Conservation (phyloP, 64 coral and sea anemone genomes). For the Montipora sp. region DNA sequence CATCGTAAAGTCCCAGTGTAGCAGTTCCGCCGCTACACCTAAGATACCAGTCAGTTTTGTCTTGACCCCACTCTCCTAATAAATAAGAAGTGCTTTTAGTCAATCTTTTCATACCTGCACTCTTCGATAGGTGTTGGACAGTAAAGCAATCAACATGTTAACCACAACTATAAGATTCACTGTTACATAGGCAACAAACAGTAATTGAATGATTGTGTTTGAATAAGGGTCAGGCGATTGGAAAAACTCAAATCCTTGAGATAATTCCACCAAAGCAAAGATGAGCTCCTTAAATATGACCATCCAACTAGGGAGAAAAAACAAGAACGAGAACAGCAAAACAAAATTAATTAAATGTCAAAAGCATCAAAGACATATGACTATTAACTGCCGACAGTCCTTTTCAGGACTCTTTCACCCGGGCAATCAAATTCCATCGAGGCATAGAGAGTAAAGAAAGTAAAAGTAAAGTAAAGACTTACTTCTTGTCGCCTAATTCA, state of each 20-base stretch:
- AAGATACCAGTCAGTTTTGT: no score
- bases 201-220: background rate
- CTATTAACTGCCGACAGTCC: no score
- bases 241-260: background rate
- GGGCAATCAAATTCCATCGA: no score
- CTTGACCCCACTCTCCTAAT: no score
- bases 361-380: no score
- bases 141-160: slow-evolving; percentile 36
- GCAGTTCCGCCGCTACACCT: no score
- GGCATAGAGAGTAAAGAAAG: no score
- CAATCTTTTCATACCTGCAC: slow-evolving; percentile 1
- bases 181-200: slow-evolving; percentile 7
- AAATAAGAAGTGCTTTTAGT: no score
- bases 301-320: background rate
- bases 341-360: no score
- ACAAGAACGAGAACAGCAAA: background rate
- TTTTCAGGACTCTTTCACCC: no score
- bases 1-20: no score
- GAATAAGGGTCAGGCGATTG: background rate
- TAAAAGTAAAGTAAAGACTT: background rate
- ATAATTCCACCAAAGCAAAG: background rate
- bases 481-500: background rate
- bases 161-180: background rate
- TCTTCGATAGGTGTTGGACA: slow-evolving; percentile 35
- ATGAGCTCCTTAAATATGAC: background rate